phyloP scores from a whole-genome alignment of 2,113 vertebrate genomes.

The Promerops cafer region DNA sequence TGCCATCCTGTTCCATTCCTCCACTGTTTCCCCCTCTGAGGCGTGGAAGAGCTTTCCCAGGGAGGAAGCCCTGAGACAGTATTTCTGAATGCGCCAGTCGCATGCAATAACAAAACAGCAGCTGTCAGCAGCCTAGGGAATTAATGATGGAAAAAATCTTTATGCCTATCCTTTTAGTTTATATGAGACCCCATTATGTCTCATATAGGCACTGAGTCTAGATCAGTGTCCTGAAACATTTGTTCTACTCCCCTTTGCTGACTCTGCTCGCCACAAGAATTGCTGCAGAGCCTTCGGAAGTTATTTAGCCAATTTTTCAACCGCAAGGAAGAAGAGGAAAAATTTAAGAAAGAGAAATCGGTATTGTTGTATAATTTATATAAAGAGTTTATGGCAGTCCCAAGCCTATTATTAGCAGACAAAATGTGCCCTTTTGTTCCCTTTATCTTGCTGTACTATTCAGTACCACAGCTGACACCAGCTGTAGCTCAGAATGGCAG shows the following conservation, averaged over 20 bases:
- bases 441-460: background rate
- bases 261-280: background rate
- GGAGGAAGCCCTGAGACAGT: background rate
- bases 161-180: background rate
- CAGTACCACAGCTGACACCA: background rate
- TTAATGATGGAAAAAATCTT: constrained; percentile 1
- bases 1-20: background rate
- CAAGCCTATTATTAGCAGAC: constrained; percentile 8
- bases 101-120: background rate
- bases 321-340: background rate
- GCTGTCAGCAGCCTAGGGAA: background rate
- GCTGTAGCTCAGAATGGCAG: background rate
- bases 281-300: background rate
- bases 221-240: background rate
- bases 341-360: background rate
- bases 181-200: background rate
- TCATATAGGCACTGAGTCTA: background rate
- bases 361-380: background rate
- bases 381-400: background rate
- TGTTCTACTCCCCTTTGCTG: constrained; percentile 11
- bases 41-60: background rate
- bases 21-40: background rate
- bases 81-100: background rate
- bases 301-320: background rate
- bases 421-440: constrained; percentile 3